A percentile compares a stretch with the other conserved stretches of the same genome.
Conservation (phyloP, 2,888 invertebrate genomes). For the Eremobia ochroleuca region DNA sequence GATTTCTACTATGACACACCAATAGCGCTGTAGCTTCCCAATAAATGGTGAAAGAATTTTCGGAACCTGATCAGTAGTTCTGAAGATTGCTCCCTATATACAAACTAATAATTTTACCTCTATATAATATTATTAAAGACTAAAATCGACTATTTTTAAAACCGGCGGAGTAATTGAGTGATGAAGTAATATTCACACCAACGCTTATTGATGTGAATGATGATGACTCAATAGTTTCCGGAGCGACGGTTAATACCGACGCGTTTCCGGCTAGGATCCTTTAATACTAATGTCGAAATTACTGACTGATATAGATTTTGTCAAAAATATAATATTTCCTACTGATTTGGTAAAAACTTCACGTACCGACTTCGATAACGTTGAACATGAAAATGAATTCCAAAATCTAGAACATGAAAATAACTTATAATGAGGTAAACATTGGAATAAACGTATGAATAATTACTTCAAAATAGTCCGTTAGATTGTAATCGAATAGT, state of each 20-base stretch:
- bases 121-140: background rate
- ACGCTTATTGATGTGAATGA: slow-evolving; percentile 28
- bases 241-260: slow-evolving; percentile 49
- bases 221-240: slow-evolving; percentile 63
- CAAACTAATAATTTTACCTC: background rate
- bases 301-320: slow-evolving; percentile 41
- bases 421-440: slow-evolving; percentile 28
- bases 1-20: background rate
- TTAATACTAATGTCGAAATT: slow-evolving; percentile 32
- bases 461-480: slow-evolving; percentile 40
- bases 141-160: slow-evolving; percentile 7
- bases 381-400: background rate
- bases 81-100: background rate
- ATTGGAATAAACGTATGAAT: slow-evolving; percentile 16
- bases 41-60: background rate
- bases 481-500: slow-evolving; percentile 50
- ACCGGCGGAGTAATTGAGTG: slow-evolving; percentile 7
- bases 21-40: background rate
- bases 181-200: slow-evolving; percentile 35
- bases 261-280: slow-evolving; percentile 56
- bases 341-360: background rate
- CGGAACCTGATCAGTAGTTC: background rate
- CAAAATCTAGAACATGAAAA: slow-evolving; percentile 3
- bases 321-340: slow-evolving; percentile 6
- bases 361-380: background rate